Conservation (phyloP, 2,888 invertebrate genomes). For the Tineola bisselliella region DNA sequence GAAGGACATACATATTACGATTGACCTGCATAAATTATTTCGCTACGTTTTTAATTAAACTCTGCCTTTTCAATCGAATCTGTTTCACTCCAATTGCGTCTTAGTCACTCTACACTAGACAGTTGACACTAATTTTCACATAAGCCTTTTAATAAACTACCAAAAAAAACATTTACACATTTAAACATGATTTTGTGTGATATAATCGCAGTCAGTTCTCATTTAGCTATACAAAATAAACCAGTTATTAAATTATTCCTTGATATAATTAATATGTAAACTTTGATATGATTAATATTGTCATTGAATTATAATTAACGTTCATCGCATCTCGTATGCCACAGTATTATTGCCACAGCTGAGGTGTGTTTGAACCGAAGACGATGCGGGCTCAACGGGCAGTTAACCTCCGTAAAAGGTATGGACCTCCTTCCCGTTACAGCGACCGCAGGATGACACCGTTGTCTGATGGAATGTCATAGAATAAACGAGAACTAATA, state of each 20-base stretch:
- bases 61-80: conserved; percentile 40
- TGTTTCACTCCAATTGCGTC: conserved; percentile 33
- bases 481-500: not conserved
- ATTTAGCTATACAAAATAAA: not conserved
- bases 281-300: not conserved
- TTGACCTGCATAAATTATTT: not conserved
- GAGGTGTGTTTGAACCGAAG: not conserved
- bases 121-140: not conserved
- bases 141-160: not conserved
- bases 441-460: conserved; percentile 35
- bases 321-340: not conserved
- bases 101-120: not conserved
- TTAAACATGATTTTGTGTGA: not conserved
- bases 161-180: not conserved
- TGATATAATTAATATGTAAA: not conserved
- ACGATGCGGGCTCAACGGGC: conserved; percentile 15
- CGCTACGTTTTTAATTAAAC: not conserved
- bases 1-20: not conserved
- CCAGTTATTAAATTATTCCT: not conserved
- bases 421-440: conserved; percentile 51
- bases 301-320: not conserved
- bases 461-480: conserved; percentile 38
- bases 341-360: not conserved
- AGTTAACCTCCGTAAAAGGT: conserved; percentile 51
- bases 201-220: not conserved